Evolutionary conservation across 2,113 vertebrate genomes (phyloP), one percentile per base, ranked within the genome.

Genomic region (Tautogolabrus adspersus): DNA sequence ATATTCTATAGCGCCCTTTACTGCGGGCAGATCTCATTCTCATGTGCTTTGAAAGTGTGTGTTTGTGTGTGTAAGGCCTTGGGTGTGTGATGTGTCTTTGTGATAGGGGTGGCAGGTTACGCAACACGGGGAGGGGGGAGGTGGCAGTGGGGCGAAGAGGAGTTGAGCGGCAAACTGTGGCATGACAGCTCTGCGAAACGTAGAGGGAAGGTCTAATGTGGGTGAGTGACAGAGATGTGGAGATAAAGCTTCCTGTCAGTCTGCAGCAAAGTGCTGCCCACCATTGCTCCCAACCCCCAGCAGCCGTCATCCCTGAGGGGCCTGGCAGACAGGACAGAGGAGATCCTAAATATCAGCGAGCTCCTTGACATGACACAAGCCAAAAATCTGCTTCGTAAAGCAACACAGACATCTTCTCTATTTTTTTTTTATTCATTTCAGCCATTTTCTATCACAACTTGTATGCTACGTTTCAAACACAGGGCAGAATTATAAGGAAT

Each of bases 221-320:
- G 56, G 75, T 87, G 89, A 91, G 70, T 80, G 87, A 90, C 85
- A 82, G 87, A 85, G 83, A 88, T 91, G 86, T 85, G 19, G 30
- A 84, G 88, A 92, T 91, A 89, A 90, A 83, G 87, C 85, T 78
- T 79, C 75, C 86, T 75, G 90, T 88, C 90, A 84, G 70, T 88
- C 90, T 85, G 49, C 38, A 19, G 15, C 72, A 73, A 54, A 85
- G 86, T 62, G 70, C 63, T 67, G 79, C 78, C 70, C 81, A 55
- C 62, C 77, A 22, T 66, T 46, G 5, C 69, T 46, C 47, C 75
- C 66, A 64, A 51, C 63, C 52, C 37, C 77, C 75, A n/a, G 57
- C 66, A 26, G 44, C 22, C 57, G 67, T 55, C 66, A 21, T 65
- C 77, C 74, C 85, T 0, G 60, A 63, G 75, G 83, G 65, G 70